Base-by-base conservation (phyloP, 1,140 invertebrate species). In the Hestina assimilis region DNA sequence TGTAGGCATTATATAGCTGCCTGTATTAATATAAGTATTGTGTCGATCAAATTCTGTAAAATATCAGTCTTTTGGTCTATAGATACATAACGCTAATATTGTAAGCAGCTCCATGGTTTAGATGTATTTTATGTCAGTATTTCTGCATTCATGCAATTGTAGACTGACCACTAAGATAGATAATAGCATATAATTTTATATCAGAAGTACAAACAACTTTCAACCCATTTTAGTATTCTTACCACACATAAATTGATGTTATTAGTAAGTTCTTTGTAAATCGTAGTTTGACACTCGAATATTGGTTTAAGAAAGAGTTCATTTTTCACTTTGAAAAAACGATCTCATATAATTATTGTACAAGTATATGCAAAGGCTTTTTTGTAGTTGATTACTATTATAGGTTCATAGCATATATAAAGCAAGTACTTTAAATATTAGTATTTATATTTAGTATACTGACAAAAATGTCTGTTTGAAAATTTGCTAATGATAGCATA, bases 121-220 rank as follows among this genome's bases (percentile, higher is more conserved):
- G 8, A 41, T 52, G 35, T 17, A 52, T 52, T 52, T 41, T 29
- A 42, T 35, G 33, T 38, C 14, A 1, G n/a, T 17, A 42, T 5
- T 41, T 35, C 24, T 12, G 9, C 9, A 15, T 59, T 12, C 43
- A 43, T 47, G 57, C 53, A 33, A 51, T 38, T 58, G 29, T 52
- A 46, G 56, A 59, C 57, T 59, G 43, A 45, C 40, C 42, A 46
- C 52, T 26, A 24, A 45, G 41, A 35, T 51, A 38, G 33, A 38
- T 17, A 3, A 33, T 38, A 38, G 33, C 9, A 17, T 19, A 46
- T 11, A 17, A 28, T 31, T 53, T 38, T 43, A 47, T 19, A 42
- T 41, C 23, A 29, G 33, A 52, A 41, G 35, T 42, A 52, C 48
- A 42, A 41, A 28, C 4, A 23, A 17, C 15, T 3, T 19, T 38